phyloP scores from a whole-genome alignment of 2,888 invertebrate genomes.

The Andrena camellia region DNA sequence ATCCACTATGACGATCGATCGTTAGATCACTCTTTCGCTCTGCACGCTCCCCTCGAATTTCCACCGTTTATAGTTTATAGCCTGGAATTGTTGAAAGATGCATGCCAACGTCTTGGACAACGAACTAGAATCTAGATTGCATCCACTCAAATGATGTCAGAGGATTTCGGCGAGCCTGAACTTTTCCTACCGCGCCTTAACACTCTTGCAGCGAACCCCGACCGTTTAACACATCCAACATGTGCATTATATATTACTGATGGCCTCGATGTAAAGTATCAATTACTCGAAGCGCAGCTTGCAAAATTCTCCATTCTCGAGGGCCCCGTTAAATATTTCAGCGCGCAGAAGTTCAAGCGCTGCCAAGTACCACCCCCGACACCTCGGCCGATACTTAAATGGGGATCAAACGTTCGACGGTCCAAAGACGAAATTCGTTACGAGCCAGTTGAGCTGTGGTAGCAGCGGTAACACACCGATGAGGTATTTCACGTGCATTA shows the following conservation, averaged over 20 bases:
- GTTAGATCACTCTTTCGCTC: constrained; percentile 50
- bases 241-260: background rate
- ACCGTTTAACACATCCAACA: too few species aligned
- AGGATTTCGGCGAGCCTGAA: too few species aligned
- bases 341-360: constrained; percentile 21
- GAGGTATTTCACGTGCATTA: constrained; percentile 57
- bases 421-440: constrained; percentile 63
- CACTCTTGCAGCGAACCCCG: too few species aligned
- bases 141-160: too few species aligned
- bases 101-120: too few species aligned
- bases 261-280: background rate
- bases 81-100: too few species aligned
- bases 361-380: constrained; percentile 25
- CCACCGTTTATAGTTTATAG: too few species aligned
- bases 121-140: too few species aligned
- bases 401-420: constrained; percentile 50
- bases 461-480: constrained; percentile 34
- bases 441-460: constrained; percentile 41
- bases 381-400: constrained; percentile 45
- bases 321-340: constrained; percentile 10
- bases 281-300: constrained; percentile 2
- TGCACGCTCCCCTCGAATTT: background rate
- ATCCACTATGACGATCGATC: constrained; percentile 54
- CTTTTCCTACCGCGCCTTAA: too few species aligned
- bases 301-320: background rate